Evolutionary conservation across 35 echinoderm and acorn worm genomes (phyloP).

Genomic region (Ophiothrix spiculata): DNA sequence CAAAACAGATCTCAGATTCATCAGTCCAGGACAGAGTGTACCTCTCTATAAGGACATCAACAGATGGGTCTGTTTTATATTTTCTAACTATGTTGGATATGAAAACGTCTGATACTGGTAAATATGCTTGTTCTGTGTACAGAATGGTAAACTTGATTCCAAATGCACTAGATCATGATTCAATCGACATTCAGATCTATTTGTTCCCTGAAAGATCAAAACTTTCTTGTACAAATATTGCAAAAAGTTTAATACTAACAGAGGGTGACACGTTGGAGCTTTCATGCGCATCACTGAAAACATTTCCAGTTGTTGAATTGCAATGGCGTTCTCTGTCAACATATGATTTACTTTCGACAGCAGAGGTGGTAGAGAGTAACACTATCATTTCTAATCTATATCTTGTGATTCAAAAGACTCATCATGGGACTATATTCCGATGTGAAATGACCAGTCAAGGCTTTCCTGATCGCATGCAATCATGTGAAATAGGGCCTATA

Average conservation of each 20-base stretch:
- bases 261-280: background rate
- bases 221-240: background rate
- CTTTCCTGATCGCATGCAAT: background rate
- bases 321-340: background rate
- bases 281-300: background rate
- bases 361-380: background rate
- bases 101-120: background rate
- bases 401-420: background rate
- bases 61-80: background rate
- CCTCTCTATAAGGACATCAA: background rate
- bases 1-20: background rate
- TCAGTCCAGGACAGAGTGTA: background rate
- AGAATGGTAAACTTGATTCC: background rate
- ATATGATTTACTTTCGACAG: background rate
- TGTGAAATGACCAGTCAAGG: background rate
- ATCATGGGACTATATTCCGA: background rate
- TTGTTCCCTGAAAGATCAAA: background rate
- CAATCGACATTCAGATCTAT: background rate
- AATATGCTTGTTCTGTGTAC: background rate
- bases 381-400: background rate
- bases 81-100: background rate
- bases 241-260: background rate
- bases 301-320: background rate
- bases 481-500: background rate
- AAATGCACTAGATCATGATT: background rate